These are phyloP conservation scores for Pseudorectes ferrugineus DNA, from an alignment of 2,113 vertebrate species.

Conservation along the genomic window DNA sequence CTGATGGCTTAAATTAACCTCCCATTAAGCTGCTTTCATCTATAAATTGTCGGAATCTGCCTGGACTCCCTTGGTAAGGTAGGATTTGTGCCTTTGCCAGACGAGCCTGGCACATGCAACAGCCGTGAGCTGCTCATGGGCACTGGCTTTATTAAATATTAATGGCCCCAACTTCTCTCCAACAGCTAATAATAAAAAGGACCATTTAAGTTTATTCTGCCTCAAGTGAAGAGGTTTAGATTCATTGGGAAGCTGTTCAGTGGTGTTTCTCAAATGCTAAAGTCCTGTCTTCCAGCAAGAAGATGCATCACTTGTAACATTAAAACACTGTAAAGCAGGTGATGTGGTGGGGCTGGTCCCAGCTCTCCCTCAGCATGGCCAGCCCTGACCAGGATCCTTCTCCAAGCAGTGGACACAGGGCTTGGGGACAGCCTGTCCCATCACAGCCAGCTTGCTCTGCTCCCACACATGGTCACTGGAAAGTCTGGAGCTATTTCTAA, in stretches of 20 bases:
- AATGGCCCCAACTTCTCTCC: neutral
- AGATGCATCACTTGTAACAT: neutral
- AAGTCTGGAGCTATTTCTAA: rapidly evolving
- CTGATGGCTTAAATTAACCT: neutral
- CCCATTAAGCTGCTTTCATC: neutral
- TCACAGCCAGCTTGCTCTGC: neutral
- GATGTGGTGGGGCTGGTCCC: neutral
- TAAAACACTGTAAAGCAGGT: neutral
- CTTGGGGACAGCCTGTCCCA: neutral
- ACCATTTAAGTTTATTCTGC: neutral
- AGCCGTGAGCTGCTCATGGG: neutral
- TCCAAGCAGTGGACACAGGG: neutral
- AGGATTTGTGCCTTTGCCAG: neutral
- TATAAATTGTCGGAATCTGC: neutral
- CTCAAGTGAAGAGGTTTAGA: neutral
- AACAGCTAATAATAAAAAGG: conserved; percentile 11
- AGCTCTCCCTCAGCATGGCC: rapidly evolving
- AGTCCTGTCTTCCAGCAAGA: neutral
- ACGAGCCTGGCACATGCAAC: neutral
- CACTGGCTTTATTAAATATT: neutral
- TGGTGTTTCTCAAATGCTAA: neutral
- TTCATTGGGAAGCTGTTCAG: neutral
- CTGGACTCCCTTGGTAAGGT: neutral
- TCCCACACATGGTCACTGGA: neutral
- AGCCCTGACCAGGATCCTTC: neutral